These are phyloP conservation scores for Merluccius polli DNA, from an alignment of 2,797 vertebrate species.

Conservation along the genomic window DNA sequence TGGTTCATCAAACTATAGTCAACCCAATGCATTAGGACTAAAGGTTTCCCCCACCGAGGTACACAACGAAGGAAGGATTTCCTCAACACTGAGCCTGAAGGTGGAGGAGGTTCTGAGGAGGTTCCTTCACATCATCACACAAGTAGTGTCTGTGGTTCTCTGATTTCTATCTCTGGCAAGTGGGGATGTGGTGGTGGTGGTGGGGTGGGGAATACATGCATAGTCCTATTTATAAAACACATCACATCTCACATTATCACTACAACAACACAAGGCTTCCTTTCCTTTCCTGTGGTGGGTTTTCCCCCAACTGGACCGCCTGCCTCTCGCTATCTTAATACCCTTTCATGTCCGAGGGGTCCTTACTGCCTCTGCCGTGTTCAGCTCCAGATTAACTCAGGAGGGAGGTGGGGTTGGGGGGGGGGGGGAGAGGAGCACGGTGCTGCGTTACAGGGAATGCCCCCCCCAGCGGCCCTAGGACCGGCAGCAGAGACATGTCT, in stretches of 20 bases:
- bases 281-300: not conserved
- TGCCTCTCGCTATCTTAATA: slow-evolving; percentile 34
- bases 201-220: no score
- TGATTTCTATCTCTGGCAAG: not conserved
- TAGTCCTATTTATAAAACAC: not conserved
- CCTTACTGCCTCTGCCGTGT: slow-evolving; percentile 48
- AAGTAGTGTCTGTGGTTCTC: no score
- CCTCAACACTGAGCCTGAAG: not conserved
- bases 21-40: no score
- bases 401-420: slow-evolving; percentile 42
- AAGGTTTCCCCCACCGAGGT: no score
- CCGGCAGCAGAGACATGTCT: slow-evolving; percentile 4
- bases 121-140: not conserved
- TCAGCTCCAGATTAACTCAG: slow-evolving; percentile 48
- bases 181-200: no score
- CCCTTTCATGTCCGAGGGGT: slow-evolving; percentile 49
- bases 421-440: not conserved
- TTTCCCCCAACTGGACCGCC: slow-evolving; percentile 21
- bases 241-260: not conserved
- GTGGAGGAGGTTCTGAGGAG: not conserved
- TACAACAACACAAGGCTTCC: not conserved
- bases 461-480: slow-evolving; percentile 23
- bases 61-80: no score
- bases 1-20: no score
- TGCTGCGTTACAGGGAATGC: no score